Base-by-base conservation (phyloP, 2,797 vertebrate species). In the Cossypha dichroa region DNA sequence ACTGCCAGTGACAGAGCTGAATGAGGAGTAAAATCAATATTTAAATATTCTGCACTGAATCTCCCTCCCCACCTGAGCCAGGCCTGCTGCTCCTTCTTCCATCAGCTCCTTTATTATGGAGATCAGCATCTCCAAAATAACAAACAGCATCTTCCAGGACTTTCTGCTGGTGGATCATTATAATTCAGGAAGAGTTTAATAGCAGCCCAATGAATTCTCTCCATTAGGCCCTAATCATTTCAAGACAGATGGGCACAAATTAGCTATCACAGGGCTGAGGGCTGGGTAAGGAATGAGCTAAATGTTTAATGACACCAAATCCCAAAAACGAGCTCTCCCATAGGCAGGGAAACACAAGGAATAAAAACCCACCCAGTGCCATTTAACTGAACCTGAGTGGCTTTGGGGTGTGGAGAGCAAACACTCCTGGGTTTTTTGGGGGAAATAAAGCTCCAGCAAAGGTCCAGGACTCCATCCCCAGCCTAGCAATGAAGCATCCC, bases 171-270 rank as follows among this genome's bases (percentile, higher is more conserved):
- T 79, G 52, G 52, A 19, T 43, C 58, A 8, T 56, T 82, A 0
- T 14, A 7, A 80, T 85, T 83, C 72, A 63, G 75, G 15, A n/a
- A 4, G 38, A 31, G 45, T 67, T 73, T 56, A 10, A 28, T 2
- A 7, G 28, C 43, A 91, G 52, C 56, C 64, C 19, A 12, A 11
- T 60, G 60, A 83, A 83, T 84, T 69, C 52, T 25, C 22, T 33
- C 34, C 52, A 67, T 94, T 38, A 74, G 60, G 54, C 68, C 68
- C 78, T 85, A 63, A 89, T 58, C 51, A 66, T 75, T 79, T 67
- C 52, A 17, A 56, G 90, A 41, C 93, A 96, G 84, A 92, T 82
- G 81, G 91, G 72, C 56, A 51, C 87, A 86, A 76, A 95, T 95
- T 8, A 73, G 70, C 26, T 48, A 63, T 59, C 59, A 5, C 41